Evolutionary conservation across 2,797 vertebrate species (phyloP), one percentile per base, ranked within the genome.

Genomic region (Argyrosomus regius): DNA sequence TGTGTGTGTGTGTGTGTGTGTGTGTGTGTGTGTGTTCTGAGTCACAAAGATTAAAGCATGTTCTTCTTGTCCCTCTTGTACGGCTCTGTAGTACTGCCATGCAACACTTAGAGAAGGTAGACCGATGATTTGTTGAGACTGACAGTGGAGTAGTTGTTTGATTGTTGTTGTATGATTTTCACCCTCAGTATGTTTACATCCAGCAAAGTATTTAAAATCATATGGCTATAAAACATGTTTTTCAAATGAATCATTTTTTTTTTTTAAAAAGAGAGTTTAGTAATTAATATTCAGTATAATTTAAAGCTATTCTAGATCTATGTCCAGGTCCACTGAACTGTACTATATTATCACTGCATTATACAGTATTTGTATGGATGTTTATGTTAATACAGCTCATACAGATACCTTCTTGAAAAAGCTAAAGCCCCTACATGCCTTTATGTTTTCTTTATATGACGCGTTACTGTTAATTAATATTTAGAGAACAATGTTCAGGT

Each of bases 11-110:
- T 7, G 31, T 35, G 31, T 35, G 31, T 35, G 35, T 35, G 35
- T 35, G 35, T 35, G 35, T 35, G 35, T 39, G 35, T 39, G 35
- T 59, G 43, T 73, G 14, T 4, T 49, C 12, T 16, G 54, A 49
- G 43, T 46, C 17, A 56, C 50, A 60, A 54, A 75, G 61, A 78
- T 67, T 28, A 20, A 4, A 39, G 64, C 20, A 59, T 28, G 35
- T 49, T 39, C 14, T 41, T 5, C 22, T 14, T 43, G 22, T 53
- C 12, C 22, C 2, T 48, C 16, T 70, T 64, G 46, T 53, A 56
- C n/a, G 26, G 3, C 52, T 52, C 4, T 43, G 7, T 45, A 35
- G 48, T 49, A 16, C 48, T 45, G 22, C 2, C 7, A 24, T 49
- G 41, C 41, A 41, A 65, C 43, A 31, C 31, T 49, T 59, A n/a